Percentiles rank a stretch among this genome's conserved stretches.
Evolutionary conservation across 2,113 vertebrate genomes (phyloP).

Genomic region (Toxotes jaculatrix): DNA sequence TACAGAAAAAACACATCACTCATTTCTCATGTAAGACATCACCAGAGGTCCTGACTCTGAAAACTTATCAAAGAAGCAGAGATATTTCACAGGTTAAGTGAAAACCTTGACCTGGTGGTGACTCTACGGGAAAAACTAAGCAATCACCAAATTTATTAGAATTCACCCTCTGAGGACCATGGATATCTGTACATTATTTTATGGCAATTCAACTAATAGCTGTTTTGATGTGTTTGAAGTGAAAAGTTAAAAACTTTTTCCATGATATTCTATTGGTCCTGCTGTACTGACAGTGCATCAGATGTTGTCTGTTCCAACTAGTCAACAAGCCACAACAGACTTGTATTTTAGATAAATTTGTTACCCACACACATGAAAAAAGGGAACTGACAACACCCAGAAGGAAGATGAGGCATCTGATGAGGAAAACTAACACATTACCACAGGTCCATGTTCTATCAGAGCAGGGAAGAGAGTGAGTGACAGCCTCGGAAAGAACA

Average conservation of each 20-base stretch:
- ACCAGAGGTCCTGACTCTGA: not conserved
- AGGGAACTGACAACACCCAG: constrained; percentile 50
- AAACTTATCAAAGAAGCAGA: too few relatives aligned
- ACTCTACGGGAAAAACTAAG: too few relatives aligned
- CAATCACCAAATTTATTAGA: too few relatives aligned
- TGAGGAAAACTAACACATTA: constrained; percentile 33
- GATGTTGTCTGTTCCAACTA: too few relatives aligned
- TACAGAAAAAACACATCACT: constrained; percentile 67
- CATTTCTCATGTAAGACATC: not conserved
- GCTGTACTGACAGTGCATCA: too few relatives aligned
- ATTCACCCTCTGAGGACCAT: not conserved
- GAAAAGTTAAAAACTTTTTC: too few relatives aligned
- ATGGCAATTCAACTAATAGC: not conserved
- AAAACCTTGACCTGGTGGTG: not conserved
- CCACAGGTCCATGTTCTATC: constrained; percentile 21
- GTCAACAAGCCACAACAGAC: too few relatives aligned
- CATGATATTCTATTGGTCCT: too few relatives aligned
- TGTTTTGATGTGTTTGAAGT: too few relatives aligned
- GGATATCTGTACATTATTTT: not conserved
- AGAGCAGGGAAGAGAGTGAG: constrained; percentile 23
- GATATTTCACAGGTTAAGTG: not conserved
- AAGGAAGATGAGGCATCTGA: constrained; percentile 39
- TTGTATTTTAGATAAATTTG: too few relatives aligned
- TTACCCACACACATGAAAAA: constrained; percentile 59
- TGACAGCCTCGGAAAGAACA: constrained; percentile 11